Base-by-base conservation (phyloP, 2,113 vertebrate species). In the Periophthalmodon schlosseri region DNA sequence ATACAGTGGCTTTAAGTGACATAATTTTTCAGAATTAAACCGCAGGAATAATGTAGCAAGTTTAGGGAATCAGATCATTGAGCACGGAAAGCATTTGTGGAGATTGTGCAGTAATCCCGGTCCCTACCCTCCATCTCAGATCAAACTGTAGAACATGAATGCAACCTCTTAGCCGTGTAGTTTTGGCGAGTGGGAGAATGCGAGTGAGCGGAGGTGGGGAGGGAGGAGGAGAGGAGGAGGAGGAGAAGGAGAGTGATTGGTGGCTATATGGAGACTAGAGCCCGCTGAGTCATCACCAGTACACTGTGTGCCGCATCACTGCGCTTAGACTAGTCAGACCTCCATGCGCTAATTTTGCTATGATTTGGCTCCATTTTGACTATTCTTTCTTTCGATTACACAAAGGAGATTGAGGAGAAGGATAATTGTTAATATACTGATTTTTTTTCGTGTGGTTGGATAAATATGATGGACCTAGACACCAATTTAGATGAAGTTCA, bases 201-300 rank as follows among this genome's bases (percentile, higher is more conserved):
- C 56, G 81, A 86, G 71, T 54, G 16, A 72, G 36, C 57, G 24
- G 57, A 60, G 57, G 57, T 15, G 57, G 39, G 57, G 23, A 60
- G 57, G 57, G 57, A n/a, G 54, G 21, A 57, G 24, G 10, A 75
- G 70, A 71, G 69, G 52, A 60, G 10, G 54, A 73, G 75, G 67
- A 63, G 79, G 33, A 71, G 75, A 66, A 74, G 69, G 74, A 78
- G 81, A 90, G 80, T 85, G 86, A 93, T 86, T 91, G 89, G 91
- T 89, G 86, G 91, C 90, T 93, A 93, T 93, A 92, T 91, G 90
- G 76, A 89, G 91, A 65, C 63, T 65, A 39, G 63, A 90, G 89
- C 83, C 88, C 89, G 91, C 93, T 94, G 93, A 94, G 88, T 94
- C 93, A 94, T 92, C 93, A 91, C 87, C 84, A 86, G 91, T 77